Percentiles rank a stretch among this genome's conserved stretches.
phyloP scores from a whole-genome alignment of 2,797 vertebrate genomes.

The Cossypha polioptera region DNA sequence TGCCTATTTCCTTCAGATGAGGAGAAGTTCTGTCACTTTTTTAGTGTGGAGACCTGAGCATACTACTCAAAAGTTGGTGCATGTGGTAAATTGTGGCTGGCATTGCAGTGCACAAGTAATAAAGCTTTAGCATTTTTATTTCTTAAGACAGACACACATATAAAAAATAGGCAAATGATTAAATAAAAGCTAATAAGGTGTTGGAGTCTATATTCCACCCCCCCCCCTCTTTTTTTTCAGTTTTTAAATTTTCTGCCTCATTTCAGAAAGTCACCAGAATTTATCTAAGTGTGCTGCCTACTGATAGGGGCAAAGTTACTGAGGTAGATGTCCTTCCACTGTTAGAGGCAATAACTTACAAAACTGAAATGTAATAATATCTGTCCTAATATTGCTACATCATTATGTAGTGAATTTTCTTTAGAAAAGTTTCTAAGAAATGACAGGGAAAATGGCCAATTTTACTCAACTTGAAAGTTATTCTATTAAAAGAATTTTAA shows the following conservation, averaged over 20 bases:
- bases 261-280: not conserved
- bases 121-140: not conserved
- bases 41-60: not conserved
- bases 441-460: not conserved
- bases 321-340: not conserved
- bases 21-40: not conserved
- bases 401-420: not conserved
- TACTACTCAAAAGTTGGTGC: not conserved
- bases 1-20: not conserved
- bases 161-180: not conserved
- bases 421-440: not conserved
- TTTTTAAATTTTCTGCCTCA: not conserved
- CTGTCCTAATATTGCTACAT: not conserved
- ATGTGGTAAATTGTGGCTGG: not conserved
- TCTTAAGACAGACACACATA: not conserved
- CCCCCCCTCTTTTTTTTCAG: not conserved
- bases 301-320: not conserved
- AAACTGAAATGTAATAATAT: not conserved
- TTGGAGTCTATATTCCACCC: not conserved
- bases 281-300: not conserved
- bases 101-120: not conserved
- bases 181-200: not conserved
- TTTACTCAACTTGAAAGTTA: not conserved
- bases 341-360: not conserved
- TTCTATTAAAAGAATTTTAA: not conserved